A percentile compares a stretch with the other conserved stretches of the same genome.
Conservation (phyloP, 2,888 invertebrate species). For the Pandemis cinnamomeana region DNA sequence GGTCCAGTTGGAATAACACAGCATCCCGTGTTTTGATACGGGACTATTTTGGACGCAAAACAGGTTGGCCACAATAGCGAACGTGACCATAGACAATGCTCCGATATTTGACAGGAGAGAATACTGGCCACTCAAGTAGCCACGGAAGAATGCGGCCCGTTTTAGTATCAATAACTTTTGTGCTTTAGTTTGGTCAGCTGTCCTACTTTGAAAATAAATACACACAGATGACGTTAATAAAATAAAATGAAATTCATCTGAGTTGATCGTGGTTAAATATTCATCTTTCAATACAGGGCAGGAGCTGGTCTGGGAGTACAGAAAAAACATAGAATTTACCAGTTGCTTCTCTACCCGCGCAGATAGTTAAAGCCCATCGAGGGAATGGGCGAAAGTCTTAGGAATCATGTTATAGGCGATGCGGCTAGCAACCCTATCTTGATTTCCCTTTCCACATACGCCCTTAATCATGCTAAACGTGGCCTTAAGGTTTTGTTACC, state of each 20-base stretch:
- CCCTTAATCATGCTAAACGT: no score
- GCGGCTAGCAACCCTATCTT: no score
- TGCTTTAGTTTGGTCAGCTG: conserved; percentile 63
- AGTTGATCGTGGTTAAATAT: not conserved
- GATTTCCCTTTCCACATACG: no score
- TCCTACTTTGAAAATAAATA: conserved; percentile 38
- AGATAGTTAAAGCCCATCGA: no score
- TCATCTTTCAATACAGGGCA: not conserved
- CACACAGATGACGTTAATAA: conserved; percentile 14
- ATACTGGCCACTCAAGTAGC: conserved; percentile 48
- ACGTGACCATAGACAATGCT: conserved; percentile 65
- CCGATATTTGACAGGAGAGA: conserved; percentile 17
- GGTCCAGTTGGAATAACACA: conserved; percentile 81
- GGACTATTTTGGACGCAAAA: conserved; percentile 60
- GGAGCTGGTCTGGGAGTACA: no score
- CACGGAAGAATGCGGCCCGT: conserved; percentile 46
- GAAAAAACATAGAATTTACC: no score
- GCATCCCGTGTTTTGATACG: conserved; percentile 72
- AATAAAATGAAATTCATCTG: conserved; percentile 17
- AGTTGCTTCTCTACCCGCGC: no score
- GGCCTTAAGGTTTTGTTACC: no score
- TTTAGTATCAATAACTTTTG: conserved; percentile 61
- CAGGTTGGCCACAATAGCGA: conserved; percentile 57
- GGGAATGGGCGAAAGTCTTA: no score
- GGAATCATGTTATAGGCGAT: no score